Evolutionary conservation across 2,797 vertebrate species (phyloP), one percentile per base, ranked within the genome.

Genomic region (Leptatherina wallacei): DNA sequence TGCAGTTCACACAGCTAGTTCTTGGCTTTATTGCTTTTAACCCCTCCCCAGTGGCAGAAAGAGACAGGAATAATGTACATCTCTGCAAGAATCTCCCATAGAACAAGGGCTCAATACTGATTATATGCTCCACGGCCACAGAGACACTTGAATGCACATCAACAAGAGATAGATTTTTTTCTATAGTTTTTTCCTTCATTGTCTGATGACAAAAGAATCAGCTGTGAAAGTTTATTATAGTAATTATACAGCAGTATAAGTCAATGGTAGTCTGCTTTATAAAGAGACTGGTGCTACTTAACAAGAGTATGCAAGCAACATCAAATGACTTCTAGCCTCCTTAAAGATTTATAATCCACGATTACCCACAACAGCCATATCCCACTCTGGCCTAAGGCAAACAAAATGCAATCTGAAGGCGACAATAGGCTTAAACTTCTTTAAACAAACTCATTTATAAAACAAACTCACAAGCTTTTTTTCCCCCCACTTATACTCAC

Each of bases 271-370:
- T 72, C 36, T 81, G 69, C 72, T 77, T 54, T 69, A 78, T 73
- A 27, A 27, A 2, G 63, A 87, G 60, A 62, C 67, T 59, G 55
- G 58, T 80, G 49, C 47, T 64, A 24, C 62, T 61, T 66, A 78
- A 83, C 72, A 69, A 84, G 77, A 74, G 54, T 67, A 71, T 71
- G 55, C 59, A 78, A 78, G 69, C 63, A 66, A 75, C 71, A 57
- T 61, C 62, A 84, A 89, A 82, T 78, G 77, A 81, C 75, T 78
- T 83, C 60, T 62, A 60, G 52, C 38, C 65, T 75, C 49, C 77
- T 83, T 72, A 77, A 68, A 81, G 65, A 78, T 73, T 82, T 71
- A 61, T 69, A 75, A 74, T 64, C 71, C 65, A 82, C 22, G 61
- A 86, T 81, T 62, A 78, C 44, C 40, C 66, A 66, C 65, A 74